These are phyloP conservation scores for Penaeus vannamei DNA, from an alignment of 1,140 invertebrate genomes.

Conservation along the genomic window DNA sequence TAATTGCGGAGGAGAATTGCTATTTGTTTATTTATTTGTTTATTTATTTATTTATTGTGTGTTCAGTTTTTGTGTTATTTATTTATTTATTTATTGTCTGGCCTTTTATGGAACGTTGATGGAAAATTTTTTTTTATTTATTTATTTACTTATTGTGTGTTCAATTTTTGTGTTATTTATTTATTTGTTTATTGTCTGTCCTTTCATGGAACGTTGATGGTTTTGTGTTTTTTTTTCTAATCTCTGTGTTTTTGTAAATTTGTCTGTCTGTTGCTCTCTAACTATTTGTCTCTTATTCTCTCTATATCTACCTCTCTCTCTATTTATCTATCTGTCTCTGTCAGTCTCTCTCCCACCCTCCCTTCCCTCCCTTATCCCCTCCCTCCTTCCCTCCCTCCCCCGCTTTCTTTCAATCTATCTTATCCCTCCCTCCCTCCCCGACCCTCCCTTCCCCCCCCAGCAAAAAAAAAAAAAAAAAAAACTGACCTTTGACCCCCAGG, in stretches of 20 bases:
- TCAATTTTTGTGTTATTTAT: not conserved
- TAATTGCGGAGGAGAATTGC: constrained; percentile 70
- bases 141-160: too few species aligned
- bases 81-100: not conserved
- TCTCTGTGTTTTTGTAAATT: not conserved
- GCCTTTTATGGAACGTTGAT: too few species aligned
- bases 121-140: not conserved
- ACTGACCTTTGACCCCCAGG: constrained; percentile 75
- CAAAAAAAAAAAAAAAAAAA: too few species aligned
- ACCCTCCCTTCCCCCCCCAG: too few species aligned
- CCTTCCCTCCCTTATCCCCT: not conserved
- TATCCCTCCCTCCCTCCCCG: too few species aligned
- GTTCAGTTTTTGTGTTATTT: not conserved
- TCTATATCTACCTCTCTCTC: not conserved
- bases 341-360: not conserved
- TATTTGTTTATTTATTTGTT: too few species aligned
- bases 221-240: not conserved
- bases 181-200: not conserved
- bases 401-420: not conserved
- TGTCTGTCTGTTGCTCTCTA: not conserved
- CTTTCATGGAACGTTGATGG: too few species aligned
- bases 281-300: not conserved
- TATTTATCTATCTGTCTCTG: not conserved
- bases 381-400: not conserved
- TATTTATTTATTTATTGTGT: too few species aligned